phyloP scores from a whole-genome alignment of 2,113 vertebrate species.

The Cercocebus atys region DNA sequence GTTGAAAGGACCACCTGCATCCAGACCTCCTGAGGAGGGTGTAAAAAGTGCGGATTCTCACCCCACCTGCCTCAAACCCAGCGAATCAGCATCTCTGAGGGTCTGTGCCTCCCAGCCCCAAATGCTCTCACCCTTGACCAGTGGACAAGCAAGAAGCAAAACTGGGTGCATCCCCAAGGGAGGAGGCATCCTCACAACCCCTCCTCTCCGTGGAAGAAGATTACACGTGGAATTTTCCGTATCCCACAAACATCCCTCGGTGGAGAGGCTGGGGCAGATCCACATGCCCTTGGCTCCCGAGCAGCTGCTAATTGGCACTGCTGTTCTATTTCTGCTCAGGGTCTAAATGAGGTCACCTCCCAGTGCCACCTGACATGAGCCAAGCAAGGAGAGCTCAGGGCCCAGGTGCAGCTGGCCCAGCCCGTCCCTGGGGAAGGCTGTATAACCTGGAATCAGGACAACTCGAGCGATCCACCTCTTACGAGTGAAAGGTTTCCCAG shows the following conservation, averaged over 20 bases:
- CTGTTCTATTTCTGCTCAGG: conserved; percentile 30
- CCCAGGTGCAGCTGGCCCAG: neutral
- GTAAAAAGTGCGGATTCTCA: fast-evolving
- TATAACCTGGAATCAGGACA: neutral
- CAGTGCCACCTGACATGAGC: neutral
- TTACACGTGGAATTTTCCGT: neutral
- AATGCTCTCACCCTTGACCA: neutral
- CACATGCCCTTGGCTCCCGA: fast-evolving
- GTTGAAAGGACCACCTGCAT: fast-evolving
- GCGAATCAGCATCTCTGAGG: neutral
- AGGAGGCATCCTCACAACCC: neutral
- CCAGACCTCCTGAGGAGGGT: fast-evolving
- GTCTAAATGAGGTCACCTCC: conserved; percentile 42
- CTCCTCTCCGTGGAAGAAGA: fast-evolving
- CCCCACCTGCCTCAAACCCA: fast-evolving
- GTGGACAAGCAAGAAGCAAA: neutral
- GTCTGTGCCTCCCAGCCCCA: neutral
- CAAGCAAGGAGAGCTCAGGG: neutral
- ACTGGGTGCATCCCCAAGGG: neutral
- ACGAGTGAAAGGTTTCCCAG: neutral
- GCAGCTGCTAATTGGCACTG: neutral
- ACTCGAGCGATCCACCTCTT: fast-evolving
- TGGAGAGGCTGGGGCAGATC: neutral
- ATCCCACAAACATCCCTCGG: neutral
- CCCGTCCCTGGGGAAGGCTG: neutral